Base-by-base conservation (phyloP, 2,888 invertebrate species). In the Epicampocera succincta region DNA sequence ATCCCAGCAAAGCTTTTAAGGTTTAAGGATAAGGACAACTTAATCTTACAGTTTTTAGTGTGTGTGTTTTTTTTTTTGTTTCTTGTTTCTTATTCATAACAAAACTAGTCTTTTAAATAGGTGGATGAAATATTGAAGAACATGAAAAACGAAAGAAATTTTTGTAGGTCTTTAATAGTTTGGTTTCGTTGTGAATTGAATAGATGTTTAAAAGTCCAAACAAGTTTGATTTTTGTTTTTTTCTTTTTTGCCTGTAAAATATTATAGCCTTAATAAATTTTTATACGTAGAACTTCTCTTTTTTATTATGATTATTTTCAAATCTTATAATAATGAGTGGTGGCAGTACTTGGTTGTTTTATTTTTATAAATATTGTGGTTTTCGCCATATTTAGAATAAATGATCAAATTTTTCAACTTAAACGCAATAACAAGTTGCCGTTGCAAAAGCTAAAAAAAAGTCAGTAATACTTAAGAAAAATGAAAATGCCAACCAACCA, bases 361-460 rank as follows among this genome's bases (percentile, higher is more conserved):
- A 56, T 68, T 71, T 71, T 58, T 56, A 71, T 11, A 76, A 74
- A 40, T 0, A 76, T 76, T 81, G 77, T 69, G 81, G 81, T 81
- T 81, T 81, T 81, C 19, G 69, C 81, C 81, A 77, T 81, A 65
- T 81, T 73, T 73, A 77, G 77, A 66, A 21, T 9, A 17, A 29
- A 68, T 81, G 68, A 80, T 54, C 50, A 33, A 13, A 65, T 56
- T 65, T 5, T 42, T 19, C 13, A 60, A 38, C 50, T 42, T 71
- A 19, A 50, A 63, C 6, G 9, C 15, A 61, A 52, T 4, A 50
- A 60, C 13, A 48, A 44, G n/a, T 8, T 12, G 25, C 33, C 48
- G 4, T 2, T 17, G n/a, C 15, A 3, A 19, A 48, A 21, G 19
- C 13, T 21, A 12, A 21, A 21, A 15, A 38, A 3, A 56, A 56